Evolutionary conservation across 2,113 vertebrate genomes (phyloP).

Genomic region (Sapajus apella): DNA sequence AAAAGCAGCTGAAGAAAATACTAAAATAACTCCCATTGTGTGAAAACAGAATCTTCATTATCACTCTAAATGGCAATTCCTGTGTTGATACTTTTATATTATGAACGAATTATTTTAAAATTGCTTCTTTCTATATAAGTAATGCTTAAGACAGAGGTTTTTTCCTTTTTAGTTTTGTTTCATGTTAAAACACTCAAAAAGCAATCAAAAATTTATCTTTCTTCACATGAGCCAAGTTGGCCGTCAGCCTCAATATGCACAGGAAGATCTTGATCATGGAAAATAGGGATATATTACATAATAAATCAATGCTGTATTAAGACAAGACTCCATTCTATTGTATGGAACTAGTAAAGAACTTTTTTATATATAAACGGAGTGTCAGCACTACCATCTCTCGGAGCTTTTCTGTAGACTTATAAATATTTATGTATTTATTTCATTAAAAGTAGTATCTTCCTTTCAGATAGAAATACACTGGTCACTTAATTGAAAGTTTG

Average conservation of each 20-base stretch:
- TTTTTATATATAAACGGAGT: not conserved
- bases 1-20: conserved; percentile 56
- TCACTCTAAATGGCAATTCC: conserved; percentile 62
- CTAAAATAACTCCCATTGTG: conserved; percentile 41
- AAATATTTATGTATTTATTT: not conserved
- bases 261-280: not conserved
- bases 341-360: not conserved
- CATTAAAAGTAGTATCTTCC: not conserved
- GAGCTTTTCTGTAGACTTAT: not conserved
- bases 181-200: not conserved
- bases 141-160: conserved; percentile 30
- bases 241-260: conserved; percentile 28
- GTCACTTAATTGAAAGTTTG: not conserved
- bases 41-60: conserved; percentile 65
- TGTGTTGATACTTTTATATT: conserved; percentile 45
- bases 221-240: not conserved
- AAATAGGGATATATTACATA: not conserved
- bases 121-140: conserved; percentile 39
- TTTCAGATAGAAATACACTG: not conserved
- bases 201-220: conserved; percentile 1
- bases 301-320: not conserved
- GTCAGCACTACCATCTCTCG: not conserved
- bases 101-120: conserved; percentile 54
- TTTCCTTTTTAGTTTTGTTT: conserved; percentile 29
- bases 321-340: not conserved